Base-by-base conservation (phyloP, 2,113 vertebrate genomes). In the Trinectes maculatus region DNA sequence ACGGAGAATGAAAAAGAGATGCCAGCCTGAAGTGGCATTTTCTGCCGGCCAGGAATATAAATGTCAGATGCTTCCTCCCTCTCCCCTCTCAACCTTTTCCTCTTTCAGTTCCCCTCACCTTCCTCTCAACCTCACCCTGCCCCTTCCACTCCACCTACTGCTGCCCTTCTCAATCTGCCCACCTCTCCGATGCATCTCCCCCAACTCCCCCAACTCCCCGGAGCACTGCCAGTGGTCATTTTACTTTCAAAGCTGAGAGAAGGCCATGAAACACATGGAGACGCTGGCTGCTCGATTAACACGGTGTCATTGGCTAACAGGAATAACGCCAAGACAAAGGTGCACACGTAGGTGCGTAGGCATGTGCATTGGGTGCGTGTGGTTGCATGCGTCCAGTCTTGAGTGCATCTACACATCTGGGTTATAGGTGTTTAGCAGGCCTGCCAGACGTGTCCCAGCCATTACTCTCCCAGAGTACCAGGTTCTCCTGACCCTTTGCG, bases 391-490 rank as follows among this genome's bases (percentile, higher is more conserved):
- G 13, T 1, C 66, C 26, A 10, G 42, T 59, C 49, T 52, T 54
- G 67, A 82, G 80, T 73, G 79, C 76, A 62, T 79, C 75, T 77
- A 65, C 56, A 51, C 40, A 62, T 83, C 77, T 73, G 71, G 56
- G 78, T 90, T 91, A 90, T 90, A 84, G 88, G 84, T 89, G 88
- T 88, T 89, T 89, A 91, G 90, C 82, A 62, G 83, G 73, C 43
- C 73, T 84, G 79, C 85, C 85, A 87, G 83, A 86, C 85, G 82
- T 82, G 85, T 89, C 87, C 80, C 62, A 78, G 83, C 71, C 79
- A 53, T 56, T 47, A 37, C 73, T 74, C 76, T 76, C 61, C 72
- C 64, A 83, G 85, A 78, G 70, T 82, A 85, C 77, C 83, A 80
- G 83, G 82, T 86, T 80, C 85, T 65, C 82, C 82, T 87, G 88